Percentiles rank a stretch among this genome's conserved stretches.
These are phyloP conservation scores for Phenganax marumi DNA, from an alignment of 92 coral and sea anemone genomes.

Conservation along the genomic window DNA sequence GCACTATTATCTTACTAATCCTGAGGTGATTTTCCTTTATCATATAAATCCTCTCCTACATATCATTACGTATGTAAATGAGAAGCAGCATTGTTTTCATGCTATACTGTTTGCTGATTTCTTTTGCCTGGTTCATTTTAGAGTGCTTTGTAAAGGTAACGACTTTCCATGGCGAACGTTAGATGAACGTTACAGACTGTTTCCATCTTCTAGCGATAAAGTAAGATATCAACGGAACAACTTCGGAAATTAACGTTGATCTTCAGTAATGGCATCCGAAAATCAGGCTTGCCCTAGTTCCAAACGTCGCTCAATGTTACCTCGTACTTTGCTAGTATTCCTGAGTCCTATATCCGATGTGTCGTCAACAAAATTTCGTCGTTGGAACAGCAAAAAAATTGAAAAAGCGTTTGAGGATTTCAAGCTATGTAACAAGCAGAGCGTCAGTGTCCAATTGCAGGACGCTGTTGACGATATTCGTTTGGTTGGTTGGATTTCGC, in stretches of 20 bases:
- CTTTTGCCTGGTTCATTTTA: background rate
- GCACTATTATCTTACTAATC: conserved; percentile 40
- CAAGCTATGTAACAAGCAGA: conserved; percentile 30
- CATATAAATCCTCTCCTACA: conserved; percentile 26
- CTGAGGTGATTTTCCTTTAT: conserved; percentile 20
- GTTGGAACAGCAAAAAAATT: conserved; percentile 2
- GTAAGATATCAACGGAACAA: background rate
- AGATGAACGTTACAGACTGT: too few species aligned
- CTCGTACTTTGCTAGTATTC: conserved; percentile 26
- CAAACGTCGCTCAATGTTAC: conserved; percentile 32
- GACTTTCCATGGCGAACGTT: too few species aligned
- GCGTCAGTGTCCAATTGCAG: conserved; percentile 26
- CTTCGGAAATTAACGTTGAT: background rate
- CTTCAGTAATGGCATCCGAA: conserved; percentile 13
- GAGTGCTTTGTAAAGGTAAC: too few species aligned
- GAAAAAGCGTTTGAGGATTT: conserved; percentile 29
- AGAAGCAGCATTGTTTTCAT: conserved; percentile 7
- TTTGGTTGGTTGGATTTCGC: conserved; percentile 86
- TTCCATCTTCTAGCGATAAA: too few species aligned
- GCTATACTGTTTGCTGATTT: conserved; percentile 17
- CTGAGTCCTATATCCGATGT: conserved; percentile 26
- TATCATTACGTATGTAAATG: conserved; percentile 40
- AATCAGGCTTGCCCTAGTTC: background rate
- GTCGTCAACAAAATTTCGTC: conserved; percentile 5
- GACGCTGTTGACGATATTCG: conserved; percentile 69